A percentile compares a stretch with the other conserved stretches of the same genome.
These are phyloP conservation scores for Atlantisia rogersi DNA, from an alignment of 2,113 vertebrate genomes.

Conservation along the genomic window DNA sequence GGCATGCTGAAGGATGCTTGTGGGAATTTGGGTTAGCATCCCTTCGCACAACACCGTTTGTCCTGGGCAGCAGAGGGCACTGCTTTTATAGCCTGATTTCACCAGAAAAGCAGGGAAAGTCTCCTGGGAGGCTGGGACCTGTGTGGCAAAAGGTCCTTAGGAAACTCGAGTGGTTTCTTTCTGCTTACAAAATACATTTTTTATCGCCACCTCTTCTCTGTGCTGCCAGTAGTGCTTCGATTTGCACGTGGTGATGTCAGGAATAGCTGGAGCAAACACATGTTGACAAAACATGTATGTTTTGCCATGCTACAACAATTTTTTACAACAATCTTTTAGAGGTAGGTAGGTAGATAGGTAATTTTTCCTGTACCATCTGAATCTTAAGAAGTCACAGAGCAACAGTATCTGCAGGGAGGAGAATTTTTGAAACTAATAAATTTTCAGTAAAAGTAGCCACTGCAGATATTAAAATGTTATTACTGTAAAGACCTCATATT, in stretches of 20 bases:
- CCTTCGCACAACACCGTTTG: not conserved
- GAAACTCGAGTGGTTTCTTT: not conserved
- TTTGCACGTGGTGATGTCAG: not conserved
- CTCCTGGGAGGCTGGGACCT: not conserved
- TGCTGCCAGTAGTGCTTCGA: not conserved
- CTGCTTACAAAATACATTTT: not conserved
- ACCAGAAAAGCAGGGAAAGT: not conserved
- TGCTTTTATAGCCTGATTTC: not conserved
- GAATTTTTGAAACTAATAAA: not conserved
- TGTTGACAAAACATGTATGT: not conserved
- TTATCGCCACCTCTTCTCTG: not conserved
- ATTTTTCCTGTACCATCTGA: not conserved
- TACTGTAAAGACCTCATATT: not conserved
- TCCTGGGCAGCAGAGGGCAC: slow-evolving; percentile 54
- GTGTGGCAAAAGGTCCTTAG: not conserved
- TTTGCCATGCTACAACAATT: not conserved
- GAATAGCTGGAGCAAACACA: not conserved
- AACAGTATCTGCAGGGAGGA: not conserved
- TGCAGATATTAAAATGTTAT: not conserved
- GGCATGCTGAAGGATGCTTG: not conserved
- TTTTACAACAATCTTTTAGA: not conserved
- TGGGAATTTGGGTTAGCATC: not conserved
- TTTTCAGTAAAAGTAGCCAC: not conserved
- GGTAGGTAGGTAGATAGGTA: not conserved
- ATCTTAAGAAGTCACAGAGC: not conserved